Evolutionary conservation across 2,888 invertebrate genomes (phyloP).

Genomic region (Meteorus cinctellus): DNA sequence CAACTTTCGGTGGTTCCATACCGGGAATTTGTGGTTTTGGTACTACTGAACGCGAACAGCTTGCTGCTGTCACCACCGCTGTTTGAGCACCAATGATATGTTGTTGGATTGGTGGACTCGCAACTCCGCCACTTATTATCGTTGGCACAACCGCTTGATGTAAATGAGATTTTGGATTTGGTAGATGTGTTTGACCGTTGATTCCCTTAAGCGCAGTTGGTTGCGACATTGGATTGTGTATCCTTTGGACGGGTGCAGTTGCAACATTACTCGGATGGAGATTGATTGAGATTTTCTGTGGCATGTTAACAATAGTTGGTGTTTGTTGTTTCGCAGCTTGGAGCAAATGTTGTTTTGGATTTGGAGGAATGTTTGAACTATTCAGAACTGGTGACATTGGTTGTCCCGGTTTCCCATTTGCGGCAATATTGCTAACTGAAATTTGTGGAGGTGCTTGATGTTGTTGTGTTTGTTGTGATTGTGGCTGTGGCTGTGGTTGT

Average conservation of each 20-base stretch:
- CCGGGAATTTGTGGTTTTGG: constrained; percentile 57
- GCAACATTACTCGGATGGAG: constrained; percentile 62
- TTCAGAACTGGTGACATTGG: constrained; percentile 70
- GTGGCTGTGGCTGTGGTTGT: not conserved
- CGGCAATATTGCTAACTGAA: constrained; percentile 51
- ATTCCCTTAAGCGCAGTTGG: constrained; percentile 63
- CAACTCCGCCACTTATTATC: constrained; percentile 75
- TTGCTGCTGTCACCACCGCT: constrained; percentile 73
- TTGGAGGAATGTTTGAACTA: constrained; percentile 66
- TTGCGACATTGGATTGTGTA: constrained; percentile 63
- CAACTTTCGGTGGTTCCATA: constrained; percentile 76
- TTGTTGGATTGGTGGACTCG: constrained; percentile 76
- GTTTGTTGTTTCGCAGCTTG: constrained; percentile 70
- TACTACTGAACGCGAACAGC: constrained; percentile 56
- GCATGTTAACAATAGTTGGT: constrained; percentile 66
- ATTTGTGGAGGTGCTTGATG: constrained; percentile 32
- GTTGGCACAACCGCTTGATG: constrained; percentile 73
- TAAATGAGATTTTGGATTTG: constrained; percentile 72
- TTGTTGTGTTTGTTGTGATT: not conserved
- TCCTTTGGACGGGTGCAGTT: constrained; percentile 58
- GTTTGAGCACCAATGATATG: constrained; percentile 72
- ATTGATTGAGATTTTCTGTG: constrained; percentile 64
- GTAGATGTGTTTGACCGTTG: constrained; percentile 68
- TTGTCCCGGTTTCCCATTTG: constrained; percentile 65
- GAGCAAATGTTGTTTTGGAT: constrained; percentile 73